phyloP scores from a whole-genome alignment of 2,888 invertebrate genomes.

The Tillus elongatus region DNA sequence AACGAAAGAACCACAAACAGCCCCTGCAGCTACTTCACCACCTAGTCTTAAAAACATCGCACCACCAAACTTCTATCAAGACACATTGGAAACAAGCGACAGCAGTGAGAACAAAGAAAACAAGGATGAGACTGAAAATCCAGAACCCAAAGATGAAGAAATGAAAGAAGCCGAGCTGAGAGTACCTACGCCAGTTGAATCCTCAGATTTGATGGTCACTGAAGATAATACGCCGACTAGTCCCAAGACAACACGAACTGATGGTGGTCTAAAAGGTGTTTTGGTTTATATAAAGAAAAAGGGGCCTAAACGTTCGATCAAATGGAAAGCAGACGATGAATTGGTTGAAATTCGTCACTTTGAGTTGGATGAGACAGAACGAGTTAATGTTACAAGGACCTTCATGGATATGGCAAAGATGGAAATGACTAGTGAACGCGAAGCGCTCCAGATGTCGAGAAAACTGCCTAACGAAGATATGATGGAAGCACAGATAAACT shows the following conservation, averaged over 20 bases:
- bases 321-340: conserved; percentile 72
- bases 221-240: conserved; percentile 12
- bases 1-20: conserved; percentile 21
- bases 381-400: conserved; percentile 87
- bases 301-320: conserved; percentile 64
- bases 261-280: conserved; percentile 62
- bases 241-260: conserved; percentile 24
- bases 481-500: conserved; percentile 73
- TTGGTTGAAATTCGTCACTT: conserved; percentile 81
- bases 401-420: conserved; percentile 88
- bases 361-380: conserved; percentile 90
- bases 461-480: conserved; percentile 67
- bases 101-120: conserved; percentile 32
- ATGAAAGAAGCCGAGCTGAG: conserved; percentile 26
- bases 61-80: conserved; percentile 79
- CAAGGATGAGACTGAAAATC: conserved; percentile 37
- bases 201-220: conserved; percentile 40
- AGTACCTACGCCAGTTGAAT: conserved; percentile 29
- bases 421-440: conserved; percentile 78
- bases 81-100: conserved; percentile 60
- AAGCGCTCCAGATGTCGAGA: conserved; percentile 68
- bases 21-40: conserved; percentile 29
- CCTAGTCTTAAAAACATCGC: conserved; percentile 44
- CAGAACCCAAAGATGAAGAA: conserved; percentile 25
- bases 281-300: conserved; percentile 64